Base-by-base conservation (phyloP, 2,113 vertebrate genomes). In the crab-eating macaque (Macaca fascicularis) region DNA sequence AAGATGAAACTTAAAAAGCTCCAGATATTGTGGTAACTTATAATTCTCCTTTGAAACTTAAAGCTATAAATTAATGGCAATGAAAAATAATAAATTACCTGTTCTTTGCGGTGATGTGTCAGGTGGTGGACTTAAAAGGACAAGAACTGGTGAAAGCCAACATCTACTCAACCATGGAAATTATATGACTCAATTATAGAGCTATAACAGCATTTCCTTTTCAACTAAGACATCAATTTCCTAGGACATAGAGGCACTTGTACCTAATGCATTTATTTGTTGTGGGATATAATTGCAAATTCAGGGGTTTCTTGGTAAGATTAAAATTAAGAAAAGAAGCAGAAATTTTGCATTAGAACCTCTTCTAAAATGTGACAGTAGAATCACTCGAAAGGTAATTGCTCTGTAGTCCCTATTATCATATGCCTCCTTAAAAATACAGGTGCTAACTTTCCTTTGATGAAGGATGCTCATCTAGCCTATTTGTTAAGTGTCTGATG, bases 161-260 rank as follows among this genome's bases (percentile, higher is more conserved):
- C 64, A 90, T 67, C 45, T 88, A 48, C 17, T 70, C 43, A 95
- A 86, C 57, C 52, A 32, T 84, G 45, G 50, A 91, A 94, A 93
- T 93, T 80, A 90, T 70, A 90, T 79, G 67, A 72, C n/a, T 94
- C 89, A 97, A 40, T 93, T 92, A 95, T 95, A 89, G 20, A 97
- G 43, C 27, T 55, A 50, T 88, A 27, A 61, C 8, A 55, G 32
- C 32, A 59, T 69, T 76, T 3, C 45, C 16, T 90, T 96, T 87
- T 59, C 16, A 95, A 85, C 45, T 35, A 97, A 76, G 35, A 74
- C 30, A n/a, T 90, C 40, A 72, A 6, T 87, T 92, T 94, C 55
- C 93, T 88, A 45, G 40, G 55, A 81, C 19, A 86, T 57, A 55
- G 32, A 81, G 30, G 13, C 55, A 35, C 19, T 90, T 78, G 67